Evolutionary conservation across 2,888 invertebrate species (phyloP).

Genomic region (Phrixothrix hirtus): DNA sequence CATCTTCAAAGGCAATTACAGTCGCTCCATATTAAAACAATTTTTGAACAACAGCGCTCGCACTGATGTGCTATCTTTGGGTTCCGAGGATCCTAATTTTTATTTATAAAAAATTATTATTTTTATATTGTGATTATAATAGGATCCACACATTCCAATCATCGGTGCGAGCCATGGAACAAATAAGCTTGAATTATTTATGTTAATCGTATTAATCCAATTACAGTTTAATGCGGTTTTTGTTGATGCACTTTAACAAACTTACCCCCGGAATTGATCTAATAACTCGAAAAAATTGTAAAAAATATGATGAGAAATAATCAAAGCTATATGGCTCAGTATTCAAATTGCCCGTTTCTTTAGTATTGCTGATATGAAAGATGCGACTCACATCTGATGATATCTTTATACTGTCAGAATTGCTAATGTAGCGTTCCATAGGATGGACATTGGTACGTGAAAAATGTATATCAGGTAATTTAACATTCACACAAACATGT

Average conservation of each 20-base stretch:
- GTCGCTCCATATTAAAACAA: no score
- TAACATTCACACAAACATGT: slow-evolving; percentile 29
- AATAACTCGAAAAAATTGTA: slow-evolving; percentile 22
- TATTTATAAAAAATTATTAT: no score
- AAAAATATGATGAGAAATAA: slow-evolving; percentile 28
- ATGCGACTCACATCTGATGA: slow-evolving; percentile 18
- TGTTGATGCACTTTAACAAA: no score
- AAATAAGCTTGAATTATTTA: no score
- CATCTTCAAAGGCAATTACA: no score
- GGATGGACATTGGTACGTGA: slow-evolving; percentile 25
- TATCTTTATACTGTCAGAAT: slow-evolving; percentile 13
- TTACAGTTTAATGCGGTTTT: no score
- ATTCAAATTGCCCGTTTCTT: not conserved
- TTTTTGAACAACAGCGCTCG: no score
- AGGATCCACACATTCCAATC: not conserved
- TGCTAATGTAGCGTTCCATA: slow-evolving; percentile 30
- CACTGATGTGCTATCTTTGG: no score
- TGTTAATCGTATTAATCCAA: no score
- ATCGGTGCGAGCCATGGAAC: not conserved
- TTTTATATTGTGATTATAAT: no score
- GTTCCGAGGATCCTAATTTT: no score
- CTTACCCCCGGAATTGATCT: slow-evolving; percentile 17
- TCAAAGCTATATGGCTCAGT: slow-evolving; percentile 27
- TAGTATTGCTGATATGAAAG: slow-evolving; percentile 18
- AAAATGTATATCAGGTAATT: slow-evolving; percentile 31